These are phyloP conservation scores for Aphrophora alni DNA, from an alignment of 2,888 invertebrate species.

Conservation along the genomic window DNA sequence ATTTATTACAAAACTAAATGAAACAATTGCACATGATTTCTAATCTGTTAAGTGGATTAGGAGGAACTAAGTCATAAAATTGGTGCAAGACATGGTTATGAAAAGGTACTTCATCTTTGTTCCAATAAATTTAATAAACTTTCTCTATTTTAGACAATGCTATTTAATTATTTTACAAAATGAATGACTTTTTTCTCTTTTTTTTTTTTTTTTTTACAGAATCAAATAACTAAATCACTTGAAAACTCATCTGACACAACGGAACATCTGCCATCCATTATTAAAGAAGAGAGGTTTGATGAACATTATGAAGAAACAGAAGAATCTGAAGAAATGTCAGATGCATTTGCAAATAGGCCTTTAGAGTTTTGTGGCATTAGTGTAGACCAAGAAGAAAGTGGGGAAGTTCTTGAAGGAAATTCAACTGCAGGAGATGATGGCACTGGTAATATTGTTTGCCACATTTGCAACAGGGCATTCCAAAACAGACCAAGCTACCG, in stretches of 20 bases:
- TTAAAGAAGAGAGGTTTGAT: constrained; percentile 31
- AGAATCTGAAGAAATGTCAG: background rate
- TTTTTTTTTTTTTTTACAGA: background rate
- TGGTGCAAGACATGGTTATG: too few relatives aligned
- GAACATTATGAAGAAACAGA: constrained; percentile 34
- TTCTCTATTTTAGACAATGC: too few relatives aligned
- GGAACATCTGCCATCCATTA: background rate
- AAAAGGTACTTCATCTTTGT: too few relatives aligned
- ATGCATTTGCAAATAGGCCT: background rate
- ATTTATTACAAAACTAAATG: too few relatives aligned
- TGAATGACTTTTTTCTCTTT: too few relatives aligned
- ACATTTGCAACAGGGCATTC: constrained; percentile 45
- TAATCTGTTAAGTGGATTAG: too few relatives aligned
- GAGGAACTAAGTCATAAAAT: too few relatives aligned
- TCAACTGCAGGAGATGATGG: constrained; percentile 20
- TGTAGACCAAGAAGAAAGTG: background rate
- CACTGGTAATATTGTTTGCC: constrained; percentile 39
- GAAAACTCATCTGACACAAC: background rate
- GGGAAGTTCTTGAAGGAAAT: constrained; percentile 28
- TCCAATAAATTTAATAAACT: too few relatives aligned
- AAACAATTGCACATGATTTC: too few relatives aligned
- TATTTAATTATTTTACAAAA: too few relatives aligned
- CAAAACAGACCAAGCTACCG: constrained; percentile 46
- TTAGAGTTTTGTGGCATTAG: background rate
- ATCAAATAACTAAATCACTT: background rate